Percentiles rank a stretch among this genome's conserved stretches.
Conservation (phyloP, 2,113 vertebrate genomes). For the Chascanopsetta lugubris region DNA sequence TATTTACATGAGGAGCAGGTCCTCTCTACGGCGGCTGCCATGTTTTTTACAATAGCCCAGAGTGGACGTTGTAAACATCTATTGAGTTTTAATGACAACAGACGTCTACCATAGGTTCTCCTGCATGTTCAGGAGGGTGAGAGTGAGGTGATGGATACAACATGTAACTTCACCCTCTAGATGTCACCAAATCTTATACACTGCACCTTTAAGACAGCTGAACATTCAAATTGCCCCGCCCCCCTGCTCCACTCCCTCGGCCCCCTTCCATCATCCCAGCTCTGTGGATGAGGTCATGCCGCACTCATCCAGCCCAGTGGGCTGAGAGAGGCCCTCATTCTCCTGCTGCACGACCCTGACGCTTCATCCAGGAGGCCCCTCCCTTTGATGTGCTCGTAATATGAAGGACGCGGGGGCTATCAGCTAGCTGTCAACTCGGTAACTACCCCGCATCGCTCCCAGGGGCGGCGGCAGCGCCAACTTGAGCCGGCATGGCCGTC, state of each 20-base stretch:
- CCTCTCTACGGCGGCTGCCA: no score
- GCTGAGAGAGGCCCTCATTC: conserved; percentile 72
- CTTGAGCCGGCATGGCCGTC: conserved; percentile 62
- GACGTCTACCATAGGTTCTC: no score
- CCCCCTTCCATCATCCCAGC: conserved; percentile 69
- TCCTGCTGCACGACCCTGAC: conserved; percentile 67
- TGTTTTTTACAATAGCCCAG: no score
- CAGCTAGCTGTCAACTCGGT: conserved; percentile 87
- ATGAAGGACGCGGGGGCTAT: conserved; percentile 83
- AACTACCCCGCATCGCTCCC: conserved; percentile 80
- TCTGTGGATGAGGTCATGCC: conserved; percentile 82
- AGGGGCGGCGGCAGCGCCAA: conserved; percentile 84
- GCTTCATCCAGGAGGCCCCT: conserved; percentile 69
- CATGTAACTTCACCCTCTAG: no score
- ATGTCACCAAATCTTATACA: no score
- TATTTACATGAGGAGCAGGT: no score
- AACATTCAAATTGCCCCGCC: conserved; percentile 71
- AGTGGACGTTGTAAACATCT: no score
- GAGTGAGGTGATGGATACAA: no score
- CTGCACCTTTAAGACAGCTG: no score
- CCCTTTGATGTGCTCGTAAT: conserved; percentile 85
- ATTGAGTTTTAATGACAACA: no score
- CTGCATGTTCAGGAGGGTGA: no score
- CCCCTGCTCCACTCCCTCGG: conserved; percentile 43
- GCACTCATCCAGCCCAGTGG: conserved; percentile 79